Base-by-base conservation (phyloP, 2,797 vertebrate genomes). In the Sebastes trivittatus region DNA sequence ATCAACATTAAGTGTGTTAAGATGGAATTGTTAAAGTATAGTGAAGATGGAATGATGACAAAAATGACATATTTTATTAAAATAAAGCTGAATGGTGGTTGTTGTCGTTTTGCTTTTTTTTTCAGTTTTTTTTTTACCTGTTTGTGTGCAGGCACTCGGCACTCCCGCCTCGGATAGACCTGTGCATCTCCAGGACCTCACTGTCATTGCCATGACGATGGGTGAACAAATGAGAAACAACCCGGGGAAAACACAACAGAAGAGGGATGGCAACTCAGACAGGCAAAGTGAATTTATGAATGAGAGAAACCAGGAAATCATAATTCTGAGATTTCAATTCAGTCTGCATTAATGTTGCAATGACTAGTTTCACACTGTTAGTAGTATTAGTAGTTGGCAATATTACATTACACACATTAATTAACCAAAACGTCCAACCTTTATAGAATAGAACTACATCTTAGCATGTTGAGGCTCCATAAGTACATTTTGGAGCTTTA, bases 91-190 rank as follows among this genome's bases (percentile, higher is more conserved):
- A 72, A 34, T 70, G 75, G 65, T 79, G 60, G 59, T 75, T 69
- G 78, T 77, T 38, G 77, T 61, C 58, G 13, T 16, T 16, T 49
- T 56, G 55, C 20, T 72, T 61, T 72, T 54, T 6, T 75, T 3
- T 42, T 38, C 11, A 36, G 34, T 56, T 58, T n/a, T 72, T 13
- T 13, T 64, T 96, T 97, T 99, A 99, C 98, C 98, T 99, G 97
- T 98, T 97, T 83, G 97, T 99, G 94, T 99, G 97, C 94, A 99
- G 98, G 96, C 98, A 99, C 95, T 99, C 98, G 92, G 98, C 98
- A 97, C 98, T 99, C 94, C 98, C 97, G 91, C 98, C 98, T 93
- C 98, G 97, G 95, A 99, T 97, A 96, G 97, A 97, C 96, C 97
- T 97, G 97, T 98, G 97, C 96, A 97, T 96, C 97, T 98, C 97